Conservation (phyloP, 2,113 vertebrate species). For the Misgurnus anguillicaudatus region DNA sequence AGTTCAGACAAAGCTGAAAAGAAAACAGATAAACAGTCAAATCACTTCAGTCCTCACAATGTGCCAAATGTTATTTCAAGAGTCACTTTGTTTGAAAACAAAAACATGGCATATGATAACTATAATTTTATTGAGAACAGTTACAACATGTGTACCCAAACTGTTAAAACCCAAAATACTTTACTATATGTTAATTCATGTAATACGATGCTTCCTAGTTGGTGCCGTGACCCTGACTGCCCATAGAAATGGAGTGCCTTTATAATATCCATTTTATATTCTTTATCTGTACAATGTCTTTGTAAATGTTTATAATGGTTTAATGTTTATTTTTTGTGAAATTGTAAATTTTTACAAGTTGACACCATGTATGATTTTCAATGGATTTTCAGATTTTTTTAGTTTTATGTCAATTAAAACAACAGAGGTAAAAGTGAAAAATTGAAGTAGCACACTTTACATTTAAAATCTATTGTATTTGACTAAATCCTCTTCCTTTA, state of each 20-base stretch:
- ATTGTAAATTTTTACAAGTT: no score
- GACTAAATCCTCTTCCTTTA: no score
- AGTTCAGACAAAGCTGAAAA: conserved; percentile 24
- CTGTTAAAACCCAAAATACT: conserved; percentile 6
- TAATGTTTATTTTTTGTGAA: no score
- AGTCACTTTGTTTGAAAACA: neutral
- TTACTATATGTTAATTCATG: conserved; percentile 12
- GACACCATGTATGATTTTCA: no score
- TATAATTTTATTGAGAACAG: neutral
- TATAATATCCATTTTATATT: no score
- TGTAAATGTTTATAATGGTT: no score
- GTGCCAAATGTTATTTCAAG: neutral
- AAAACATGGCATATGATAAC: conserved; percentile 13
- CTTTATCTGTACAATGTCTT: no score
- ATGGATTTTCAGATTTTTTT: no score
- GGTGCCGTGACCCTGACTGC: conserved; percentile 31
- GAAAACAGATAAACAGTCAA: neutral
- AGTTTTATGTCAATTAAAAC: no score
- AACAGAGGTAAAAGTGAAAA: no score
- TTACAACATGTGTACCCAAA: neutral
- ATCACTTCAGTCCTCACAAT: neutral
- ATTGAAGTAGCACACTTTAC: no score
- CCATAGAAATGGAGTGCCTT: conserved; percentile 5
- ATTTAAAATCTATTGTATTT: no score
- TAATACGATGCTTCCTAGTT: neutral